Evolutionary conservation across 2,113 vertebrate genomes (phyloP), one percentile per base, ranked within the genome.

Genomic region (human (Homo sapiens)): DNA sequence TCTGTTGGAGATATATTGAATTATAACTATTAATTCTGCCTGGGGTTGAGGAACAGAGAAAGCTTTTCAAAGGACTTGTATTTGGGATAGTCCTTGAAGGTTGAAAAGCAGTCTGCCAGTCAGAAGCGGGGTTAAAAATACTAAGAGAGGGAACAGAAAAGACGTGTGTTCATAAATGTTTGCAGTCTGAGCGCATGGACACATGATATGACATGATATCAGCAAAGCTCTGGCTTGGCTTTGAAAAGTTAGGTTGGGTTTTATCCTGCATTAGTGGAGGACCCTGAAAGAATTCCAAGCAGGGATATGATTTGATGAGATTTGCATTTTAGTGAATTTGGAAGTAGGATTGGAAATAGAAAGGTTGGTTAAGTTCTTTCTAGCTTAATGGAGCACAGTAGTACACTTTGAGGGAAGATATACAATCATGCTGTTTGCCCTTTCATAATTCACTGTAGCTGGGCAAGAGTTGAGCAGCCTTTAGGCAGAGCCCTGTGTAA

Each of bases 41-140:
- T 76, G 45, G 23, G 35, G 2, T 89, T 80, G 61, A 59, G 22
- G 13, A 66, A 57, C 9, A 79, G 17, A 68, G 38, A 76, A 59
- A 27, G 1, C 23, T 94, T 90, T 95, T 76, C 76, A 91, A 32
- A 23, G 22, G 25, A 72, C 35, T 45, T 75, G 2, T 20, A 25
- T 81, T 85, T 81, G 70, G 48, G 12, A 52, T 95, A 48, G 70
- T 85, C 81, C 38, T 96, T 83, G 10, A 93, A 89, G 38, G 72
- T 59, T 94, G n/a, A 50, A 9, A 78, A 93, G 11, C 35, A 66
- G 22, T 78, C 40, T 82, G 59, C 84, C 73, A 35, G 55, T 85
- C 59, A 52, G 38, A 64, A 38, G 61, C 48, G 7, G 30, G 11
- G 12, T 84, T 95, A 68, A 57, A 96, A 86, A 81, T 11, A 35